Conservation (phyloP, 2,888 invertebrate species). For the Allygus modestus region DNA sequence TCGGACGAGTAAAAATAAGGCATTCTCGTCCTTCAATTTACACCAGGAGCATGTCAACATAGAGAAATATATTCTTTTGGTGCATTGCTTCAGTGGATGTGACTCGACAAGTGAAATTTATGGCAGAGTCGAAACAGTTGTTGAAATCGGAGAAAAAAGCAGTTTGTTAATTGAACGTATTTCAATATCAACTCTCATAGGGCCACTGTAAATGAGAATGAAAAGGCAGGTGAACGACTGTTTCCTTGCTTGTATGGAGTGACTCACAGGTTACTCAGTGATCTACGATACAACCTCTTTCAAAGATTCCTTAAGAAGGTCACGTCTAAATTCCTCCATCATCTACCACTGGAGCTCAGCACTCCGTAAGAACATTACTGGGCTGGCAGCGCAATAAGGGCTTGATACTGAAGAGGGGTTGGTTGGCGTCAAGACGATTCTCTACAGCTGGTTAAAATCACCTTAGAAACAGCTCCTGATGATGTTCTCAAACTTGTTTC, state of each 20-base stretch:
- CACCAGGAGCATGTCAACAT: constrained; percentile 1
- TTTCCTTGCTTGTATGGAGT: neutral
- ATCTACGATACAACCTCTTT: neutral
- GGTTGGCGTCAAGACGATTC: too few relatives aligned
- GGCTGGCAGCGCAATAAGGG: too few relatives aligned
- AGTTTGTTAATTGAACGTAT: too few relatives aligned
- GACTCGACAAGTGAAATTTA: neutral
- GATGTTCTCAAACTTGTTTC: neutral
- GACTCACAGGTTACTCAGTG: neutral
- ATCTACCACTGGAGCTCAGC: too few relatives aligned
- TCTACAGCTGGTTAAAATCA: neutral
- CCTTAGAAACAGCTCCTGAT: constrained; percentile 11
- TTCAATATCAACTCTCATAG: neutral
- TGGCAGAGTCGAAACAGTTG: neutral
- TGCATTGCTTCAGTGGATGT: neutral
- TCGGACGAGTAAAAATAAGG: too few relatives aligned
- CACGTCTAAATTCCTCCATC: too few relatives aligned
- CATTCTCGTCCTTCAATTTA: constrained; percentile 2
- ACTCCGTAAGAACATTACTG: too few relatives aligned
- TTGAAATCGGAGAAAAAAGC: too few relatives aligned
- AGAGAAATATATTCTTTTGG: neutral
- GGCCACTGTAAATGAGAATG: neutral
- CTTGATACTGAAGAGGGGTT: too few relatives aligned
- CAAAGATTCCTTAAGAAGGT: too few relatives aligned
- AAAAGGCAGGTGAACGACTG: neutral